Base-by-base conservation (phyloP, 2,797 vertebrate genomes). In the Glossophaga mutica region DNA sequence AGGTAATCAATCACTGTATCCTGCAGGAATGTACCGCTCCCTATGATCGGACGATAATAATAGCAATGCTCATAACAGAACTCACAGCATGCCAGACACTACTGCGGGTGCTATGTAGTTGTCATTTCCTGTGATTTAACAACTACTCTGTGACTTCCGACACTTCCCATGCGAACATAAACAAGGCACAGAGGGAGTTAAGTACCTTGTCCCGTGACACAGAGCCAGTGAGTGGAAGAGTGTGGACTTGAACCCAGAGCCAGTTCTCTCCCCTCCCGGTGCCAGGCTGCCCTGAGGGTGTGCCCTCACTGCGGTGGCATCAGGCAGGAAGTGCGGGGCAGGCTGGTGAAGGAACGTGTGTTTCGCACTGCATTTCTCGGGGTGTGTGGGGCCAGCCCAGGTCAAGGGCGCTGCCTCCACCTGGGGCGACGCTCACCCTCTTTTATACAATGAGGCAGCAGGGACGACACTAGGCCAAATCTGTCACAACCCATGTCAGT, bases 301-400 rank as follows among this genome's bases (percentile, higher is more conserved):
- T 6, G 18, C 16, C 26, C 52, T 83, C 76, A 32, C 1, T 50
- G 18, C 37, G 86, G 29, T 10, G 32, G 52, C 22, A 29, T 42
- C 19, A 11, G 50, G 59, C 74, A 65, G 68, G 71, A 18, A 42
- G 34, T 3, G 1, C 34, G 59, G 67, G 37, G 18, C 52, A 2
- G 5, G 9, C 9, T 37, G 39, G 26, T 52, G 32, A 59, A 11
- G 16, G 9, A 34, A 59, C 14, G 48, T 5, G 21, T n/a, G 67
- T 34, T 32, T 48, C 39, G 9, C 1, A 1, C 6, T 18, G 48
- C 2, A 2, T 37, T 18, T 39, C 52, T 37, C 0, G 0, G 86
- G n/a, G 22, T 82, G 34, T 39, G 21, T 0, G 9, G 24, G 34
- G 5, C 74, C 42, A 55, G 39, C 57, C 46, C 39, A 42, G 26